Percentiles rank a stretch among this genome's conserved stretches.
Conservation (phyloP, 2,888 invertebrate species). For the Strigamia maritima region DNA sequence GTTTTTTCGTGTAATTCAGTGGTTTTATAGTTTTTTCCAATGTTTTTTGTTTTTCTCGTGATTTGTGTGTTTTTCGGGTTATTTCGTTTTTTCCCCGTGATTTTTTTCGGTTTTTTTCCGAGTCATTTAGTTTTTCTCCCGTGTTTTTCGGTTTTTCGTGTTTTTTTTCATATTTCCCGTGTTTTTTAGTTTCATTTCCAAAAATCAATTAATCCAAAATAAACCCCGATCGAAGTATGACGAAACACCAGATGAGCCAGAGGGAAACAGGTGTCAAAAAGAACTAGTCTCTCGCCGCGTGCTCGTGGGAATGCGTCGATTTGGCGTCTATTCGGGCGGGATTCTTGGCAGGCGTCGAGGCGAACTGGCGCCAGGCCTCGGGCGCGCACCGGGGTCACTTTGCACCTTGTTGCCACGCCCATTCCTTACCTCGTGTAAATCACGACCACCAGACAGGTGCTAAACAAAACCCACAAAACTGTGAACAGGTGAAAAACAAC, state of each 20-base stretch:
- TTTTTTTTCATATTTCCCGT: too few relatives aligned
- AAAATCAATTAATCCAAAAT: too few relatives aligned
- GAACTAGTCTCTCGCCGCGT: background rate
- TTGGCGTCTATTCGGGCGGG: slow-evolving; percentile 16
- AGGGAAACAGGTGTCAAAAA: background rate
- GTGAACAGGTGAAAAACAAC: background rate
- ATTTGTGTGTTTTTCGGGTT: too few relatives aligned
- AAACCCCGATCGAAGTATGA: background rate
- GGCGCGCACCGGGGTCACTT: slow-evolving; percentile 17
- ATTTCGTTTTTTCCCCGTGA: too few relatives aligned
- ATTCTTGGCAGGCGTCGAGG: slow-evolving; percentile 26
- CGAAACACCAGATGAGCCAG: background rate
- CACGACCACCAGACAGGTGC: background rate
- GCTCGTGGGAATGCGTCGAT: slow-evolving; percentile 19
- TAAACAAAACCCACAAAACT: background rate
- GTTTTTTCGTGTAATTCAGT: too few relatives aligned
- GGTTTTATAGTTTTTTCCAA: too few relatives aligned
- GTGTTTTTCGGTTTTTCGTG: too few relatives aligned
- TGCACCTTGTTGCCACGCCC: slow-evolving; percentile 4
- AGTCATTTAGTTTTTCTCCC: too few relatives aligned
- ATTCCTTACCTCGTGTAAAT: background rate
- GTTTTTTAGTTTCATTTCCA: too few relatives aligned
- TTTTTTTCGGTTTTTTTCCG: too few relatives aligned
- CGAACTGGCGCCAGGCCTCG: slow-evolving; percentile 4
- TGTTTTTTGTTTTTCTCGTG: too few relatives aligned